Percentiles rank a stretch among this genome's conserved stretches.
Conservation (phyloP, 2,888 invertebrate species). For the Pollenia angustigena region DNA sequence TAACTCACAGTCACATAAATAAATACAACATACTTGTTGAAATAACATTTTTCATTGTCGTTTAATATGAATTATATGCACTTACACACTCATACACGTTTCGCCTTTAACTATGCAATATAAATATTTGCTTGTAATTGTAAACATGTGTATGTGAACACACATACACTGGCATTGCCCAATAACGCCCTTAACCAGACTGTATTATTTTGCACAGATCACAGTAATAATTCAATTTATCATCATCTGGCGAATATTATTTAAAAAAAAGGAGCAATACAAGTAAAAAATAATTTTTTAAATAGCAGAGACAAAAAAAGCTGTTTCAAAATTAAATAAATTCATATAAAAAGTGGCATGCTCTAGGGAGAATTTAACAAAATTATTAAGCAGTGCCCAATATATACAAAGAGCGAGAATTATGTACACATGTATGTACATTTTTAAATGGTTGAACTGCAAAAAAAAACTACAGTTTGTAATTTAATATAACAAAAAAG, state of each 20-base stretch:
- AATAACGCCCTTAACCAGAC: constrained; percentile 16
- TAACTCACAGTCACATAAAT: neutral
- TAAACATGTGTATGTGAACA: neutral
- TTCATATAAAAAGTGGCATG: neutral
- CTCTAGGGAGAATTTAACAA: constrained; percentile 44
- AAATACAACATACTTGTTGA: constrained; percentile 38
- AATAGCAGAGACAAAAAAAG: constrained; percentile 1
- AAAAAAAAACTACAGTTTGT: neutral
- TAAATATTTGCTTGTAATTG: neutral
- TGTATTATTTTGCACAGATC: constrained; percentile 20
- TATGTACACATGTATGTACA: neutral
- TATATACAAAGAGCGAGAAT: neutral
- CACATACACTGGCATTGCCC: neutral
- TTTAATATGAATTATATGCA: constrained; percentile 57
- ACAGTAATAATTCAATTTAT: constrained; percentile 63
- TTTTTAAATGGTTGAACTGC: constrained; percentile 1
- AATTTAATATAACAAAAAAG: constrained; percentile 1
- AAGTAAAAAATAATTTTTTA: constrained; percentile 12
- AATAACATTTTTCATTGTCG: constrained; percentile 42
- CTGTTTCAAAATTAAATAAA: neutral
- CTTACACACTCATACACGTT: constrained; percentile 1
- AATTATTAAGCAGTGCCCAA: neutral
- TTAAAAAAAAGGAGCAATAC: neutral
- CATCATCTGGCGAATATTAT: constrained; percentile 35
- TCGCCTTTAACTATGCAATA: constrained; percentile 50